Base-by-base conservation (phyloP, 2,797 vertebrate genomes). In the Eupleurogrammus muticus region DNA sequence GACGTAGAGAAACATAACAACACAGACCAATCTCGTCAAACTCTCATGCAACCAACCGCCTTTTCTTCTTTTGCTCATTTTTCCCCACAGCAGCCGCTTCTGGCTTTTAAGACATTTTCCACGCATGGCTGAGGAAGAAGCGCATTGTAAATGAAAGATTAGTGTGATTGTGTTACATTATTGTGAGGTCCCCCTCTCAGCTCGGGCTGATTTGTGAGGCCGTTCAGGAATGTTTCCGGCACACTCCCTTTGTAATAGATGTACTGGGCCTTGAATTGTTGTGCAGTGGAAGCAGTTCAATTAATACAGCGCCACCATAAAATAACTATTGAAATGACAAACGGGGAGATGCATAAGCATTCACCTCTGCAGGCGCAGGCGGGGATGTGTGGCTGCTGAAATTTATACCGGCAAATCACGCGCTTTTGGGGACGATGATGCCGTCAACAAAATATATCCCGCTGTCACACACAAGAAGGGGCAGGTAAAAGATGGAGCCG, bases 251-350 rank as follows among this genome's bases (percentile, higher is more conserved):
- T 80, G 77, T 90, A 87, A 91, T 87, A 80, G 88, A 92, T 82
- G 87, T 84, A 86, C 70, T 82, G 79, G 81, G 82, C 87, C 79
- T 89, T 89, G 91, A 92, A 93, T 90, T 90, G 84, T 92, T 91
- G 86, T 90, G 88, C 83, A 73, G 88, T 77, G 77, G 83, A 87
- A 84, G 88, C 85, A 76, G 87, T 91, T 93, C 90, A 93, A 94
- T 94, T 93, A 93, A 93, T 90, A 92, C 85, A 67, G 76, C 68
- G 62, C 68, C 77, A 70, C 89, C 86, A 93, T 93, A 92, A 93
- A 92, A 92, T 85, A 91, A 92, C 92, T 89, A 90, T 92, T 89
- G 88, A 90, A 85, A 87, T 91, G 93, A 93, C 90, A 90, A 82
- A 87, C 71, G 81, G 83, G 75, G 67, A 87, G 90, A 86, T 90